phyloP scores from a whole-genome alignment of 2,113 vertebrate genomes.

The Silurus asotus region DNA sequence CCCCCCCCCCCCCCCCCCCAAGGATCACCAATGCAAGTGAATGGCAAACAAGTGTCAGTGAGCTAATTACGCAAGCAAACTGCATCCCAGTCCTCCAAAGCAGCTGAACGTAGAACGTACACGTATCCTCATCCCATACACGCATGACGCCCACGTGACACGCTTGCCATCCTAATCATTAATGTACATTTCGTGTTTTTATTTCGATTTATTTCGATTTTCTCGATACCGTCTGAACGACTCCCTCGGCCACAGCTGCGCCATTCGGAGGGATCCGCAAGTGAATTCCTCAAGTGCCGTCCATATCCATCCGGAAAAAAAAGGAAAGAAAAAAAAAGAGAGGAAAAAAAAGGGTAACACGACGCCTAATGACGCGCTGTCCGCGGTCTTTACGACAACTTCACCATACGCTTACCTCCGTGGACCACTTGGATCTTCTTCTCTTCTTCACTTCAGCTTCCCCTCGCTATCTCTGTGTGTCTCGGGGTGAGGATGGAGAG shows the following conservation, averaged over 20 bases:
- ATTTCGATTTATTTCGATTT: background rate
- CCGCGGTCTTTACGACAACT: background rate
- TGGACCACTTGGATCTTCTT: conserved; percentile 16
- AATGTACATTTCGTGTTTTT: background rate
- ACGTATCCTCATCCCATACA: background rate
- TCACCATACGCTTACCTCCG: conserved; percentile 39
- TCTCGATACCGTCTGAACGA: background rate
- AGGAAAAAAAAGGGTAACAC: background rate
- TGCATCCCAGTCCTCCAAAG: background rate
- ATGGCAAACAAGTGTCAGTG: conserved; percentile 38
- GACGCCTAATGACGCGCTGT: background rate
- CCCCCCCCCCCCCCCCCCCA: background rate
- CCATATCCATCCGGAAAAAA: background rate
- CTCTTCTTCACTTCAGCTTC: background rate
- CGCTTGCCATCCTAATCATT: background rate
- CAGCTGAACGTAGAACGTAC: background rate
- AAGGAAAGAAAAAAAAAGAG: background rate
- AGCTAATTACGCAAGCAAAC: conserved; percentile 3
- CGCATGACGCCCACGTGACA: background rate
- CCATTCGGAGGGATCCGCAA: background rate
- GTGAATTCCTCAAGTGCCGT: conserved; percentile 36
- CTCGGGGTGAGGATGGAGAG: conserved; percentile 1
- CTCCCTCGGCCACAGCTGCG: conserved; percentile 5
- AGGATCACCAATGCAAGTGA: background rate
- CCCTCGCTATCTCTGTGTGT: background rate